Conservation (phyloP, 2,797 vertebrate species). For the Hippoglossus hippoglossus region DNA sequence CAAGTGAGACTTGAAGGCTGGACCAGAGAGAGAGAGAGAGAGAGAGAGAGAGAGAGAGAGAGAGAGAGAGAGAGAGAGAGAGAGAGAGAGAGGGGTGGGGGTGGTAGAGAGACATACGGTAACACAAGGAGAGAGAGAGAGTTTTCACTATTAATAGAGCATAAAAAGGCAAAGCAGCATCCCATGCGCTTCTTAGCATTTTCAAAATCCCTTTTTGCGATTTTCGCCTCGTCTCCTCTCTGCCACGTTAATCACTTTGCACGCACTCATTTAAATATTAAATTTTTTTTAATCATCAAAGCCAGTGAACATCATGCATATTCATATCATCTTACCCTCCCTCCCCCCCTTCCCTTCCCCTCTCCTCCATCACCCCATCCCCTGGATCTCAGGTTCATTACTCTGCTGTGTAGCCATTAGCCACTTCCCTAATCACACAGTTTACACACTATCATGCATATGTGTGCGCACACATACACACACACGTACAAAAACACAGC, state of each 20-base stretch:
- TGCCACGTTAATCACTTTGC: constrained; percentile 97
- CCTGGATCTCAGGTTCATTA: constrained; percentile 99
- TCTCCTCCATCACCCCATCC: constrained; percentile 61
- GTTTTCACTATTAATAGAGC: constrained; percentile 72
- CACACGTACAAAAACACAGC: constrained; percentile 60
- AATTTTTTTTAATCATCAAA: constrained; percentile 99
- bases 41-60: too few species aligned
- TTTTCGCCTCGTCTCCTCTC: constrained; percentile 83
- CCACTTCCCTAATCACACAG: constrained; percentile 82
- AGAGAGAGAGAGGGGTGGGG: too few species aligned
- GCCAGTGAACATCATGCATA: constrained; percentile 99
- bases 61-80: constrained; percentile 12
- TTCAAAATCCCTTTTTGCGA: constrained; percentile 79
- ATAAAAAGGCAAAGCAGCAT: constrained; percentile 72
- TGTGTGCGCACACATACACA: constrained; percentile 49
- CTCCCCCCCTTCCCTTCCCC: not conserved
- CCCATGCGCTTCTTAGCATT: constrained; percentile 78
- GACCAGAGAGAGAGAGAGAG: constrained; percentile 11
- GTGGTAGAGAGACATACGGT: constrained; percentile 11
- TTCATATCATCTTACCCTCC: constrained; percentile 91
- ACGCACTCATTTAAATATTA: constrained; percentile 99
- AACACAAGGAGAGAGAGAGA: constrained; percentile 23
- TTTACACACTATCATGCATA: constrained; percentile 61
- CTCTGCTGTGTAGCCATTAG: constrained; percentile 93
- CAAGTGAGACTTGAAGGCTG: constrained; percentile 14